phyloP scores from a whole-genome alignment of 2,888 invertebrate genomes.

The Osmoderma eremita region DNA sequence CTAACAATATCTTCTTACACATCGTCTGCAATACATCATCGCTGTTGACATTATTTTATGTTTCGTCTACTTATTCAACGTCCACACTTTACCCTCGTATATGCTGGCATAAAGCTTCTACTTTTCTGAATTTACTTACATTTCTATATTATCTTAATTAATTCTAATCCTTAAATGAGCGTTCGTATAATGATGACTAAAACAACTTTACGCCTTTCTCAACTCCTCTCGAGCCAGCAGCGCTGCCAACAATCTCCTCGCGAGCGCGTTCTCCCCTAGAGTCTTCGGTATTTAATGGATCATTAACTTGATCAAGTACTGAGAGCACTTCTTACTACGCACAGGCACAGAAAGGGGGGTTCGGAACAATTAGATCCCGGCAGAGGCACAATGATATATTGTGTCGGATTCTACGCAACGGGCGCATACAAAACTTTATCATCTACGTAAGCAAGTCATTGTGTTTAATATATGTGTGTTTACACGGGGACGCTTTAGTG shows the following conservation, averaged over 20 bases:
- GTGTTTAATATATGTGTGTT: constrained; percentile 32
- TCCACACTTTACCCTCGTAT: too few relatives aligned
- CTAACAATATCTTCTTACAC: too few relatives aligned
- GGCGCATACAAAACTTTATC: constrained; percentile 21
- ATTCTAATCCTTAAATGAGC: too few relatives aligned
- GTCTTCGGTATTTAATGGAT: constrained; percentile 24
- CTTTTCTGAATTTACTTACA: too few relatives aligned
- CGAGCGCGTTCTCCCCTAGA: constrained; percentile 1
- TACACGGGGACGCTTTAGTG: constrained; percentile 8
- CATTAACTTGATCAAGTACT: constrained; percentile 27
- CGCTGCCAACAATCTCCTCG: not conserved
- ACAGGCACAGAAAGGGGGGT: constrained; percentile 4
- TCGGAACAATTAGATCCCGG: constrained; percentile 22
- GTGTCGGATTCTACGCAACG: constrained; percentile 21
- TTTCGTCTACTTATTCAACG: too few relatives aligned
- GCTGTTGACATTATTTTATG: too few relatives aligned
- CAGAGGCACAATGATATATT: constrained; percentile 23
- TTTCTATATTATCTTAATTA: too few relatives aligned
- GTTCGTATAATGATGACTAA: too few relatives aligned
- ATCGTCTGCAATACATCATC: too few relatives aligned
- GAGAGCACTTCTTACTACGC: constrained; percentile 15
- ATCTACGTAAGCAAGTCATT: constrained; percentile 29
- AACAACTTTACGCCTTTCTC: too few relatives aligned
- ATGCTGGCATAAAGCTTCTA: too few relatives aligned
- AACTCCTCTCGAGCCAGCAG: not conserved